A percentile compares a stretch with the other conserved stretches of the same genome.
Evolutionary conservation across 2,797 vertebrate species (phyloP).

Genomic region (Takifugu ocellatus): DNA sequence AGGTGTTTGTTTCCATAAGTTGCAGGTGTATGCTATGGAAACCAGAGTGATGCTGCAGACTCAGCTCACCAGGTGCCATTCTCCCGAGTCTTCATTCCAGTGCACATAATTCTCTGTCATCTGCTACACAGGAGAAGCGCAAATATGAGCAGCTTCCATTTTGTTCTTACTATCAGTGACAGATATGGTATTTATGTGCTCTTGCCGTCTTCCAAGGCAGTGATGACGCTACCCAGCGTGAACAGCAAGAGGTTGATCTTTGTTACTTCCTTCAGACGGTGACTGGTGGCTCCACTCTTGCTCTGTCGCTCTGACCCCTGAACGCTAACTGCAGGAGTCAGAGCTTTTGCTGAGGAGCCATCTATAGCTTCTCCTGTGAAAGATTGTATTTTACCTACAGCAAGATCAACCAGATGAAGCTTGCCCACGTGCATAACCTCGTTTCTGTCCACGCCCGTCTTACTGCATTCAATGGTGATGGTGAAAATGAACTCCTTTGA

Average conservation of each 20-base stretch:
- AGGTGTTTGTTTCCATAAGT: slow-evolving; percentile 97
- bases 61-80: slow-evolving; percentile 94
- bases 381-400: slow-evolving; percentile 66
- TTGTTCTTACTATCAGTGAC: too few relatives aligned
- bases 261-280: slow-evolving; percentile 97
- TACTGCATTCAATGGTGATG: slow-evolving; percentile 97
- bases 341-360: too few relatives aligned
- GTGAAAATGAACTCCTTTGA: slow-evolving; percentile 82
- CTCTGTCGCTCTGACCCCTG: slow-evolving; percentile 96
- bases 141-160: too few relatives aligned
- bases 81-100: slow-evolving; percentile 99
- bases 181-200: slow-evolving; percentile 95
- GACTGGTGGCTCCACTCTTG: slow-evolving; percentile 96
- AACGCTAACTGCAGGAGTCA: not conserved
- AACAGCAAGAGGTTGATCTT: slow-evolving; percentile 98
- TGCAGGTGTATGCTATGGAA: slow-evolving; percentile 88
- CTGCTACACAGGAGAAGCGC: slow-evolving; percentile 75
- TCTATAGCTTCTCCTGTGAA: too few relatives aligned
- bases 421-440: slow-evolving; percentile 98
- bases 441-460: slow-evolving; percentile 93
- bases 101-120: slow-evolving; percentile 99
- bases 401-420: slow-evolving; percentile 95
- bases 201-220: slow-evolving; percentile 95
- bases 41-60: not conserved
- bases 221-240: slow-evolving; percentile 97